Conservation (phyloP, 1,140 invertebrate genomes). For the Zelostemma sp. region DNA sequence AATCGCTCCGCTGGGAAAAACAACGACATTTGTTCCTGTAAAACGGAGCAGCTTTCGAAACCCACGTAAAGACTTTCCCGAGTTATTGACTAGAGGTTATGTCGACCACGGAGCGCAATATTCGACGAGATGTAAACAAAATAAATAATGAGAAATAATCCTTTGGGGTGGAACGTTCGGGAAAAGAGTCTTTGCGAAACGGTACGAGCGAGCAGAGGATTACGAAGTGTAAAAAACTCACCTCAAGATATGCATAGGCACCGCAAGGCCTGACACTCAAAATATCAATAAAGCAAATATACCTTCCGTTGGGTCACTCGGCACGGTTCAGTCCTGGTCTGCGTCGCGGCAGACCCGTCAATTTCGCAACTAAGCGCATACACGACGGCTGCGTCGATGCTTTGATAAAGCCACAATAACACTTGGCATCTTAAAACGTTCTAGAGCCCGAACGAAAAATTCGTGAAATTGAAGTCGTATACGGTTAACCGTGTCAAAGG, state of each 20-base stretch:
- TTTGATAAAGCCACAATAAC: conserved; percentile 29
- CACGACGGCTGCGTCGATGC: conserved; percentile 47
- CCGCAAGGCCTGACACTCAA: conserved; percentile 61
- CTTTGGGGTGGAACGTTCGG: not conserved
- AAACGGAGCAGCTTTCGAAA: conserved; percentile 2
- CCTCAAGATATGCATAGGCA: conserved; percentile 67
- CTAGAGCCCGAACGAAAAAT: conserved; percentile 40
- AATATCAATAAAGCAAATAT: conserved; percentile 66
- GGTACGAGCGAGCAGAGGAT: not conserved
- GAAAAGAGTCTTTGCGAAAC: conserved; percentile 4
- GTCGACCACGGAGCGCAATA: conserved; percentile 38
- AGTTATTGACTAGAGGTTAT: conserved; percentile 52
- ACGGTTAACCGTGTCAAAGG: conserved; percentile 64
- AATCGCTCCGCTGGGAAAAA: too few relatives aligned
- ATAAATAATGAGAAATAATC: conserved; percentile 15
- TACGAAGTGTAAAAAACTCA: conserved; percentile 37
- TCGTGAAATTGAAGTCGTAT: conserved; percentile 46
- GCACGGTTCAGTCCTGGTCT: conserved; percentile 40
- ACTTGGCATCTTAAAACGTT: conserved; percentile 54
- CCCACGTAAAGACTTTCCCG: conserved; percentile 10
- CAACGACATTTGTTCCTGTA: too few relatives aligned
- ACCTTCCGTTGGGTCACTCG: conserved; percentile 46
- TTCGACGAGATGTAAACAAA: conserved; percentile 58
- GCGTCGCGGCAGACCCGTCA: conserved; percentile 20
- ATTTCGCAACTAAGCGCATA: conserved; percentile 45